These are phyloP conservation scores for Phyllotis vaccarum DNA, from an alignment of 2,797 vertebrate species.

Conservation along the genomic window DNA sequence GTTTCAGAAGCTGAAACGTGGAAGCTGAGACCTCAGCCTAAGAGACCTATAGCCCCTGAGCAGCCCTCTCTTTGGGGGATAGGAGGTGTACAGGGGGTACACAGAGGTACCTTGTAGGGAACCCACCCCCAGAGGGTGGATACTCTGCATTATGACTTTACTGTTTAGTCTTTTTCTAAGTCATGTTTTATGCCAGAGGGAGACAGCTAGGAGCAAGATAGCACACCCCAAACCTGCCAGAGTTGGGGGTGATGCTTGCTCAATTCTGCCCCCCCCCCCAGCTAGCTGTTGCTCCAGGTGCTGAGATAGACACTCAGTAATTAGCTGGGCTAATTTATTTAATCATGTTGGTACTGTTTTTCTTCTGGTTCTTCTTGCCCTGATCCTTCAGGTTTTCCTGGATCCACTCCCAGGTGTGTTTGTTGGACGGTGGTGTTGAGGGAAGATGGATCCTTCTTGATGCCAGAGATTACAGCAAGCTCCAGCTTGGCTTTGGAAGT, in stretches of 20 bases:
- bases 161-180: background rate
- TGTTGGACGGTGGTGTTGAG: constrained; percentile 59
- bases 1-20: background rate
- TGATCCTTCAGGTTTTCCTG: constrained; percentile 82
- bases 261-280: constrained; percentile 4
- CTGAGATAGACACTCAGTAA: constrained; percentile 77
- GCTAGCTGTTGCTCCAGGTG: constrained; percentile 80
- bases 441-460: constrained; percentile 39
- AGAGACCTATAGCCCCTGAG: background rate
- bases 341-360: constrained; percentile 72
- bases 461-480: constrained; percentile 70
- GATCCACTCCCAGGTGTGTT: constrained; percentile 74
- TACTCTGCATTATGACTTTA: background rate
- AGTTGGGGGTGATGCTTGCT: constrained; percentile 47
- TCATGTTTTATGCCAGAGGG: background rate
- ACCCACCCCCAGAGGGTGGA: constrained; percentile 55
- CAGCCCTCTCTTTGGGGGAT: background rate
- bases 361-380: constrained; percentile 67
- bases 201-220: constrained; percentile 39
- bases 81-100: background rate
- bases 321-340: constrained; percentile 83
- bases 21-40: background rate
- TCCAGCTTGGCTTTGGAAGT: constrained; percentile 46
- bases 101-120: background rate
- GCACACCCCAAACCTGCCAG: background rate